These are phyloP conservation scores for Centropus unirufus DNA, from an alignment of 2,113 vertebrate genomes.

Conservation along the genomic window DNA sequence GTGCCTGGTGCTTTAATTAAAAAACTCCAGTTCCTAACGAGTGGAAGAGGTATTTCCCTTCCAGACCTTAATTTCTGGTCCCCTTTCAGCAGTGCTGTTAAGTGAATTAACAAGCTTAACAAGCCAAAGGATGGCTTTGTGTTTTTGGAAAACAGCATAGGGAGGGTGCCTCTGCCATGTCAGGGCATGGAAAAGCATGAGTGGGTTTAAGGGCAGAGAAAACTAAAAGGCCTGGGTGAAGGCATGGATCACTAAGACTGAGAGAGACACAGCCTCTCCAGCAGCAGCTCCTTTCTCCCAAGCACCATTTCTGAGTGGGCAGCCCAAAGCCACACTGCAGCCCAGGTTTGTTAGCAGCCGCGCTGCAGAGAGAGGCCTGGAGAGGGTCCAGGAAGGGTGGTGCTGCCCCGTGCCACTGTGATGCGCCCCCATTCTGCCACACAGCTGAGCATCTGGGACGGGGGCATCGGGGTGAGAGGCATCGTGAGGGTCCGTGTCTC, in stretches of 20 bases:
- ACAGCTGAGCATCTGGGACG: accelerated
- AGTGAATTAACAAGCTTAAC: neutral
- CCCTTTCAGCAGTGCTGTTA: neutral
- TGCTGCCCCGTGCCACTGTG: accelerated
- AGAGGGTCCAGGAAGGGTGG: neutral
- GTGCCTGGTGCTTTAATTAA: neutral
- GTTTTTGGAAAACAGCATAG: neutral
- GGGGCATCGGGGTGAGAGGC: neutral
- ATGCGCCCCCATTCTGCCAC: accelerated
- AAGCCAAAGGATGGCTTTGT: neutral
- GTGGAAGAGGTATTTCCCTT: neutral
- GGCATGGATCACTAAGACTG: neutral
- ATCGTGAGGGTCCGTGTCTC: accelerated
- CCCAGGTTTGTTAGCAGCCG: accelerated
- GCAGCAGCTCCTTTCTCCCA: neutral
- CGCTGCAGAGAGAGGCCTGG: accelerated
- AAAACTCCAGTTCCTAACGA: neutral
- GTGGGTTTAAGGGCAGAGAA: neutral
- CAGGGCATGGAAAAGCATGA: neutral
- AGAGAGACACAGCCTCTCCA: neutral
- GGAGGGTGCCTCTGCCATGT: neutral
- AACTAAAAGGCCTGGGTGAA: neutral
- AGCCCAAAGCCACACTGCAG: neutral
- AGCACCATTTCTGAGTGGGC: accelerated
- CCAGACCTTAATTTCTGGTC: neutral